A percentile compares a stretch with the other conserved stretches of the same genome.
Conservation (phyloP, 1,140 invertebrate species). For the Drosophila santomea region DNA sequence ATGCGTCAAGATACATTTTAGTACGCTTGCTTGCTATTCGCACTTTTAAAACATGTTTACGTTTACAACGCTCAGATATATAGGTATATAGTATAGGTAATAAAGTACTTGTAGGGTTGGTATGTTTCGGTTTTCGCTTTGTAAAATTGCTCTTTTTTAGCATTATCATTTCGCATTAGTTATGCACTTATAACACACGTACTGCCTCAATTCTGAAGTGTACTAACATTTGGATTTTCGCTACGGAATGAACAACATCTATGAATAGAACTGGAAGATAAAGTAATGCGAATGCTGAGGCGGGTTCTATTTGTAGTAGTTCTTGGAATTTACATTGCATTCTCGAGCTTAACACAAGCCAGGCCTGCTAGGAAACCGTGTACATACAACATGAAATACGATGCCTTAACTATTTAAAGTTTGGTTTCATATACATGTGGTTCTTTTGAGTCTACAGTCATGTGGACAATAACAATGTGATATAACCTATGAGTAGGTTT, state of each 20-base stretch:
- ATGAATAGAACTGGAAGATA: slow-evolving; percentile 46
- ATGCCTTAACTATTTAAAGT: slow-evolving; percentile 46
- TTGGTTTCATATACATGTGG: slow-evolving; percentile 39
- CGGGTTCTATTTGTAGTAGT: slow-evolving; percentile 33
- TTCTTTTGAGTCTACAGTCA: slow-evolving; percentile 41
- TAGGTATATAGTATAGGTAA: slow-evolving; percentile 47
- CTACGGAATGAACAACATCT: slow-evolving; percentile 75
- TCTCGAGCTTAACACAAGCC: slow-evolving; percentile 42
- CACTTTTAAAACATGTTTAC: slow-evolving; percentile 59
- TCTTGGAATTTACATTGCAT: slow-evolving; percentile 39
- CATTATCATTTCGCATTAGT: slow-evolving; percentile 14
- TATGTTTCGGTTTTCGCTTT: slow-evolving; percentile 56
- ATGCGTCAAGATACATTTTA: slow-evolving; percentile 30
- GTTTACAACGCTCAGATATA: slow-evolving; percentile 60
- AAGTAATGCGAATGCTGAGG: slow-evolving; percentile 36
- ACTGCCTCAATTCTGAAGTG: slow-evolving; percentile 47
- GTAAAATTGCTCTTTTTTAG: slow-evolving; percentile 60
- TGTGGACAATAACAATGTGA: slow-evolving; percentile 36
- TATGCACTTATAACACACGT: slow-evolving; percentile 71
- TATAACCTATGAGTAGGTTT: neutral
- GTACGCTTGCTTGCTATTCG: slow-evolving; percentile 10
- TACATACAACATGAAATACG: slow-evolving; percentile 41
- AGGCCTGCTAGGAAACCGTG: slow-evolving; percentile 62
- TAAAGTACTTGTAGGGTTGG: slow-evolving; percentile 71
- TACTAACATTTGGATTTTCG: slow-evolving; percentile 47